These are phyloP conservation scores for Chroicocephalus ridibundus DNA, from an alignment of 2,113 vertebrate species.

Conservation along the genomic window DNA sequence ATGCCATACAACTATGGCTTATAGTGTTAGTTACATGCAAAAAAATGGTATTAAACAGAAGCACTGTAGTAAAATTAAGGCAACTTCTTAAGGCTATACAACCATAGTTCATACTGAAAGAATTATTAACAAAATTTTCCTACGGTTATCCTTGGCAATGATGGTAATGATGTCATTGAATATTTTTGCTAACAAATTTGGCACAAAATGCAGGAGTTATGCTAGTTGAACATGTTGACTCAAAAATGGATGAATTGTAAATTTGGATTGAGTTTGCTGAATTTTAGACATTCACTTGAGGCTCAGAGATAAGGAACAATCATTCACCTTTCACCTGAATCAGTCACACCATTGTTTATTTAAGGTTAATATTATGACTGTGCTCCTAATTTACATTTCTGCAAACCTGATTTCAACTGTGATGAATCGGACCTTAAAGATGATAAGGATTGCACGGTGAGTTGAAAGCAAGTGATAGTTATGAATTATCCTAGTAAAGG, in stretches of 20 bases:
- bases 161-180: not conserved
- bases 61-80: not conserved
- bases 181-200: not conserved
- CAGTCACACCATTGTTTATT: not conserved
- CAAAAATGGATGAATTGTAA: not conserved
- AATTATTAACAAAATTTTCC: not conserved
- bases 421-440: not conserved
- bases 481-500: not conserved
- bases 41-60: not conserved
- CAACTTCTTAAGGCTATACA: not conserved
- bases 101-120: not conserved
- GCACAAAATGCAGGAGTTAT: not conserved
- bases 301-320: not conserved
- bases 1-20: not conserved
- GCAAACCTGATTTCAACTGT: not conserved
- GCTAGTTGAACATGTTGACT: not conserved
- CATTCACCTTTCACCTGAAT: not conserved
- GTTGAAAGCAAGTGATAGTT: not conserved
- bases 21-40: not conserved
- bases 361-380: not conserved
- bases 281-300: not conserved
- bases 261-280: not conserved
- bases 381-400: not conserved
- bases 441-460: not conserved
- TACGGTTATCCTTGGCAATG: not conserved